These are phyloP conservation scores for Strongylocentrotus purpuratus DNA, from an alignment of 35 echinoderm and acorn worm genomes.

Conservation along the genomic window DNA sequence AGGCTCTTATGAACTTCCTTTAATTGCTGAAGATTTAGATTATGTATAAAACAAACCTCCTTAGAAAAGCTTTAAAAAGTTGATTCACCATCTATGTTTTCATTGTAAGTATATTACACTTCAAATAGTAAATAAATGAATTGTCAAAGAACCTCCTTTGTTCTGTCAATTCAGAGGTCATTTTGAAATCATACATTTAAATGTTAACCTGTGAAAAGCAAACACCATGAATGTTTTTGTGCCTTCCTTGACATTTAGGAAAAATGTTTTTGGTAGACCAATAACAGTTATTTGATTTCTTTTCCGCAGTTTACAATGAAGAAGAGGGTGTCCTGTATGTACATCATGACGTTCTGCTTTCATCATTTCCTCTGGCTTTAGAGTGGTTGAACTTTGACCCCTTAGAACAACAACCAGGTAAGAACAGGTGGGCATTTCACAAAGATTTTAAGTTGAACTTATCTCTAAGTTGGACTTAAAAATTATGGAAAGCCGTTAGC, in stretches of 20 bases:
- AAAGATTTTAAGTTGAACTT: too few species aligned
- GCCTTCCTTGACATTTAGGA: neutral
- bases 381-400: conserved; percentile 91
- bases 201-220: neutral
- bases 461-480: too few species aligned
- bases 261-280: neutral
- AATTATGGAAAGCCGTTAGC: too few species aligned
- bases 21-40: too few species aligned
- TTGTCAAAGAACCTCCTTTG: neutral
- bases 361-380: conserved; percentile 85
- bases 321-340: conserved; percentile 77
- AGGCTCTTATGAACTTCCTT: too few species aligned
- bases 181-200: neutral
- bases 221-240: neutral
- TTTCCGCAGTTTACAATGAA: conserved; percentile 91
- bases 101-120: too few species aligned
- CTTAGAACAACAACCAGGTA: conserved; percentile 64
- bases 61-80: too few species aligned
- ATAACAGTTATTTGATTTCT: neutral
- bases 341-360: conserved; percentile 88
- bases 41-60: too few species aligned
- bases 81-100: too few species aligned
- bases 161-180: neutral
- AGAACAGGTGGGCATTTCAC: neutral
- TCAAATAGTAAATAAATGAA: too few species aligned